These are phyloP conservation scores for Suricata suricatta DNA, from an alignment of 2,113 vertebrate species.

Conservation along the genomic window DNA sequence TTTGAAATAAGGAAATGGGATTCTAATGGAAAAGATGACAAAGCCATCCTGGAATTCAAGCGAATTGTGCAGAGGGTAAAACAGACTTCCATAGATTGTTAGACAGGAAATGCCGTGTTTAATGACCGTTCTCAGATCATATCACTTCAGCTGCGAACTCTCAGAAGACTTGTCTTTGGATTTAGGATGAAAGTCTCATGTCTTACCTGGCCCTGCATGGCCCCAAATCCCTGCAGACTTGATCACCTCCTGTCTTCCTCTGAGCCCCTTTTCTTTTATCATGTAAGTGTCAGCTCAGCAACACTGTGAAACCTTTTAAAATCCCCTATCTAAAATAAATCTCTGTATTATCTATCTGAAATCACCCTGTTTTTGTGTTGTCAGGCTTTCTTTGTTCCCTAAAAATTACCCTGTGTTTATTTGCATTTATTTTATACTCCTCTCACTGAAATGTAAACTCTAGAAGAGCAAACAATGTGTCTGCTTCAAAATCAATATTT, in stretches of 20 bases:
- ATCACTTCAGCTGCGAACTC: not conserved
- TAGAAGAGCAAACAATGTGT: not conserved
- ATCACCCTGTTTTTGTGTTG: not conserved
- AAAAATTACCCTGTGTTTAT: not conserved
- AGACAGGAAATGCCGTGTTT: not conserved
- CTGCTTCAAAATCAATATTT: not conserved
- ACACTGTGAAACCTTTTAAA: not conserved
- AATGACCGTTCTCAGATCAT: not conserved
- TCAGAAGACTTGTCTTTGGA: not conserved
- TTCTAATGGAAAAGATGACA: not conserved
- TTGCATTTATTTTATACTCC: not conserved
- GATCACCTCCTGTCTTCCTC: not conserved
- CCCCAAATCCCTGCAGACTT: not conserved
- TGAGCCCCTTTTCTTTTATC: not conserved
- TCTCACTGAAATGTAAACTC: not conserved
- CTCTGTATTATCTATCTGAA: not conserved
- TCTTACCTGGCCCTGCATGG: not conserved
- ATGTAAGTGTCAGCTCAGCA: not conserved
- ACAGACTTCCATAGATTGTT: not conserved
- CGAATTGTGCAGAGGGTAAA: not conserved
- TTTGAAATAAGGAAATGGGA: not conserved
- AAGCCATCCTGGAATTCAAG: not conserved
- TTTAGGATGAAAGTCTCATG: not conserved
- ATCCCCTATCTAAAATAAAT: not conserved
- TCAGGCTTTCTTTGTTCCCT: not conserved